Percentiles rank a stretch among this genome's conserved stretches.
phyloP scores from a whole-genome alignment of 2,113 vertebrate genomes.

The Castor canadensis region DNA sequence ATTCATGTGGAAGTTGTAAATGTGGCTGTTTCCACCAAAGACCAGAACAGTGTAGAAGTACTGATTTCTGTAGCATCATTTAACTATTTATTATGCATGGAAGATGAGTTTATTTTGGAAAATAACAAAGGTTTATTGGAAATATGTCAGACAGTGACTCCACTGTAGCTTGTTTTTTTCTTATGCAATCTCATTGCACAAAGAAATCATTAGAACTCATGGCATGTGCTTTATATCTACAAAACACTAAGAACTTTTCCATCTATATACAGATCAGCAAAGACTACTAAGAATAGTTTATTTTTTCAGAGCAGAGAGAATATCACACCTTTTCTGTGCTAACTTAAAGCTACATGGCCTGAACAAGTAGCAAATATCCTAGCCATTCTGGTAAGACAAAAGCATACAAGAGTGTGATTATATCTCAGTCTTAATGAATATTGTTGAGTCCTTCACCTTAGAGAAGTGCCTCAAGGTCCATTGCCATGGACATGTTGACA shows the following conservation, averaged over 20 bases:
- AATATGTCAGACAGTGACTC: neutral
- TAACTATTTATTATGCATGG: neutral
- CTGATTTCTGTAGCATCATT: neutral
- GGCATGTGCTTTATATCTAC: neutral
- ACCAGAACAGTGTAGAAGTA: neutral
- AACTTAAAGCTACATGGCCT: neutral
- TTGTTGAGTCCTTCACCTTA: neutral
- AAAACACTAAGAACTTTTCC: neutral
- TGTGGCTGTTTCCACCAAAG: neutral
- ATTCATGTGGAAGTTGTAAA: neutral
- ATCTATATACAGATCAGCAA: neutral
- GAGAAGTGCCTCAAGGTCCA: neutral
- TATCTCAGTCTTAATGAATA: neutral
- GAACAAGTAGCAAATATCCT: neutral
- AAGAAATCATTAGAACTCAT: neutral
- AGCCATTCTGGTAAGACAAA: neutral
- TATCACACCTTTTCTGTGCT: neutral
- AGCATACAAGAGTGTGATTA: neutral
- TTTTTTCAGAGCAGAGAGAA: neutral
- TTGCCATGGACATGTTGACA: neutral
- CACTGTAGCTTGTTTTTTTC: neutral
- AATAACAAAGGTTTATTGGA: neutral
- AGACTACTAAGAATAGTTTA: neutral
- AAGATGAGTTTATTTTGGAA: neutral
- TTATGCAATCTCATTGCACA: neutral